These are phyloP conservation scores for Phainopepla nitens DNA, from an alignment of 2,113 vertebrate genomes.

Conservation along the genomic window DNA sequence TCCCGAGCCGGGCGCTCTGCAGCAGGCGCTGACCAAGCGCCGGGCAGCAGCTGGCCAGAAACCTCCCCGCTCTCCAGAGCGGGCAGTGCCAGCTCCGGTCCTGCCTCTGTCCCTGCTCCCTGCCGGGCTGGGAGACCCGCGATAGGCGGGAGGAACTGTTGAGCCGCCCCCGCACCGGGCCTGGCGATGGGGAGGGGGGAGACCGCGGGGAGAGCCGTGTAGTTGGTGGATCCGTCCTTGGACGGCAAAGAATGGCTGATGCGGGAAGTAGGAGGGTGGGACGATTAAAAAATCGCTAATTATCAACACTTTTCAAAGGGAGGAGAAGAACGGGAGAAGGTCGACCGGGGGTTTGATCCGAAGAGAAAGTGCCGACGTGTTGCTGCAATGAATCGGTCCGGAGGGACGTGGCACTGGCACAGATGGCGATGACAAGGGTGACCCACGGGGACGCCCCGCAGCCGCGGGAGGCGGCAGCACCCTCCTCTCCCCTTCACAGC, in stretches of 20 bases:
- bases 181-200: neutral
- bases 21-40: neutral
- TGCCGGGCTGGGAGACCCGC: neutral
- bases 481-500: neutral
- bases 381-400: neutral
- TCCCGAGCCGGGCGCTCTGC: neutral
- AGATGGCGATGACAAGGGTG: neutral
- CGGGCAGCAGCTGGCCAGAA: neutral
- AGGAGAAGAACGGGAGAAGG: neutral
- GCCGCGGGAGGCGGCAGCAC: neutral
- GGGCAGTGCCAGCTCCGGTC: rapidly evolving
- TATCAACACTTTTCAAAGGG: neutral
- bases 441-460: neutral
- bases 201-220: neutral
- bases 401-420: neutral
- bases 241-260: neutral
- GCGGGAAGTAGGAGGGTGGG: neutral
- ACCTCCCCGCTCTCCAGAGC: neutral
- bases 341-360: neutral
- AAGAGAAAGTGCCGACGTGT: neutral
- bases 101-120: neutral
- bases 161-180: neutral
- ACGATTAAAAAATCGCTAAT: neutral
- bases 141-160: neutral
- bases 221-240: neutral